These are phyloP conservation scores for Stramonita haemastoma DNA, from an alignment of 2,888 invertebrate genomes.

Conservation along the genomic window DNA sequence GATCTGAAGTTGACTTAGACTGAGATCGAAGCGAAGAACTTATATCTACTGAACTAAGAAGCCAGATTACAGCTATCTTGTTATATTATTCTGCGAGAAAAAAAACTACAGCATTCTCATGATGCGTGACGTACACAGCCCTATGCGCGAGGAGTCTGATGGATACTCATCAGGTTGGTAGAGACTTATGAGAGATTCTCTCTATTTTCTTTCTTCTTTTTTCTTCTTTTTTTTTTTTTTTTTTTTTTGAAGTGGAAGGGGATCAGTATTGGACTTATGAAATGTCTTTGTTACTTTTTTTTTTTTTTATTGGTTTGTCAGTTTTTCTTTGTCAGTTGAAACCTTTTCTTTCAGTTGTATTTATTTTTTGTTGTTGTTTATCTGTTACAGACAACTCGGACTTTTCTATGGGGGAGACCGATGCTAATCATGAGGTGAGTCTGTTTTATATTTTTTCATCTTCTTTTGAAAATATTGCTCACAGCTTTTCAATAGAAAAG, in stretches of 20 bases:
- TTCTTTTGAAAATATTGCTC: not conserved
- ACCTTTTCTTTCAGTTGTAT: not conserved
- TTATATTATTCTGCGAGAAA: not conserved
- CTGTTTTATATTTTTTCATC: not conserved
- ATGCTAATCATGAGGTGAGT: not conserved
- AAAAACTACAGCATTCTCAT: not conserved
- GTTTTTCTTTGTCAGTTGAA: too few species aligned
- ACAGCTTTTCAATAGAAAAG: too few species aligned
- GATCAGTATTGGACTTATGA: too few species aligned
- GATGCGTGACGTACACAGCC: conserved; percentile 43
- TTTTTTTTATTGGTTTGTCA: too few species aligned
- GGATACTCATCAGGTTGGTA: conserved; percentile 57
- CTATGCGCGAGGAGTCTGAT: conserved; percentile 48
- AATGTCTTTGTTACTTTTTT: too few species aligned
- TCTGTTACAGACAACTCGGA: conserved; percentile 55
- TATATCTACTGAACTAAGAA: too few species aligned
- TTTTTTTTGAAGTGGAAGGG: too few species aligned
- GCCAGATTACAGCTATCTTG: too few species aligned
- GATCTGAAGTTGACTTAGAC: too few species aligned
- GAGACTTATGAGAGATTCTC: not conserved
- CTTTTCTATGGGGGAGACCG: conserved; percentile 47
- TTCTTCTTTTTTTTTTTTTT: too few species aligned
- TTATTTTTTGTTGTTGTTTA: conserved; percentile 27
- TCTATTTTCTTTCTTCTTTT: not conserved
- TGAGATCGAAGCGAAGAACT: too few species aligned